These are phyloP conservation scores for Dicyrtoma fusca DNA, from an alignment of 2,888 invertebrate species.

Conservation along the genomic window DNA sequence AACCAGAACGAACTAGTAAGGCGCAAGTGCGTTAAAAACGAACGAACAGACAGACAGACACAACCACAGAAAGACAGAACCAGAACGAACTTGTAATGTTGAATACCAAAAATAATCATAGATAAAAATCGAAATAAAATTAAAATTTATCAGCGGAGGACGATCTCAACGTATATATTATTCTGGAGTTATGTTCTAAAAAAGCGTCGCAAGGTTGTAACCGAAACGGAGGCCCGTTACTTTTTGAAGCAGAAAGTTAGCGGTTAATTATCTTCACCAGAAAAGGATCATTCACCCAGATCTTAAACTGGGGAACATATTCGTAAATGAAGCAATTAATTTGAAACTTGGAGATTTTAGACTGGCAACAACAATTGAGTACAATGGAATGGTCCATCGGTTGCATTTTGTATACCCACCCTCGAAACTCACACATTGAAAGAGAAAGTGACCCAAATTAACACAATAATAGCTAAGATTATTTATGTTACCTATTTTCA, in stretches of 20 bases:
- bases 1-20: too few relatives aligned
- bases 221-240: slow-evolving; percentile 97
- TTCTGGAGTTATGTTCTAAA: slow-evolving; percentile 91
- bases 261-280: slow-evolving; percentile 90
- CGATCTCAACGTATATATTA: slow-evolving; percentile 86
- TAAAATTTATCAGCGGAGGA: slow-evolving; percentile 85
- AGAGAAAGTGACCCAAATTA: slow-evolving; percentile 63
- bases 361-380: slow-evolving; percentile 89
- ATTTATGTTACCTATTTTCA: background rate
- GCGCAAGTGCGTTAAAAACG: too few relatives aligned
- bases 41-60: too few relatives aligned
- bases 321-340: slow-evolving; percentile 88
- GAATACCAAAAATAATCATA: slow-evolving; percentile 79
- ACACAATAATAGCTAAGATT: too few relatives aligned
- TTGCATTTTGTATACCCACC: slow-evolving; percentile 95
- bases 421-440: slow-evolving; percentile 95
- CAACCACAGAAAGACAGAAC: too few relatives aligned
- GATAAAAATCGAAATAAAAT: slow-evolving; percentile 69
- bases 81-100: too few relatives aligned
- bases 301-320: slow-evolving; percentile 95
- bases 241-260: slow-evolving; percentile 92
- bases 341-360: slow-evolving; percentile 99
- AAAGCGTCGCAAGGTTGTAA: slow-evolving; percentile 90
- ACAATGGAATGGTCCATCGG: slow-evolving; percentile 96
- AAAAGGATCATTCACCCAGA: slow-evolving; percentile 95